Evolutionary conservation across 2,797 vertebrate species (phyloP), one percentile per base, ranked within the genome.

Genomic region (Buphagus erythrorhynchus): DNA sequence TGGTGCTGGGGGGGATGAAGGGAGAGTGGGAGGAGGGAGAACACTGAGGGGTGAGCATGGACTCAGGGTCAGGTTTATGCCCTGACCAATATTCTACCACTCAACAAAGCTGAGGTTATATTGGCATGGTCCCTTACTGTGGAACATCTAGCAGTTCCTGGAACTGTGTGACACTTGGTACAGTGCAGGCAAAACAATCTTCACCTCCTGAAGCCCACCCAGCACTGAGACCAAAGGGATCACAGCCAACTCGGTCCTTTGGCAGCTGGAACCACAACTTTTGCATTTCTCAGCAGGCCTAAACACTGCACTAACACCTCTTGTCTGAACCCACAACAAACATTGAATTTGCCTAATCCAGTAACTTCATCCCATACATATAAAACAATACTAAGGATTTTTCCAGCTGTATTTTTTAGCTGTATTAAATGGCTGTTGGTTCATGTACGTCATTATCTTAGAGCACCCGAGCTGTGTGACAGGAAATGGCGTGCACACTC

Each of bases 401-500:
- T 82, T 43, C 57, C 74, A 91, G 16, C 78, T 71, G 54, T 82
- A 4, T 24, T 57, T 86, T 76, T 68, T 57, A 54, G 67, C 58
- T 80, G 79, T 78, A 42, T 81, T 86, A 80, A 93, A 90, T 82
- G 81, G 92, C 95, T 95, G 93, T 96, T 93, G 94, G 95, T 95
- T 97, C 87, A 18, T 3, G 66, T 86, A 75, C 42, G 40, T 91
- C 89, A 86, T 95, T 94, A 63, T 55, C 89, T 89, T 17, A 36
- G 87, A 65, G 79, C 95, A 91, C 81, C 84, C 78, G 31, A 54
- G 78, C n/a, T 2, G 65, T 93, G 92, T 76, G 90, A 72, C 82
- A 73, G 94, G 82, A 84, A 88, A 95, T 81, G 91, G 95, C 35
- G 63, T 95, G 79, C 79, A 93, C 94, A 15, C 48, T 75, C 2